Evolutionary conservation across 1,140 invertebrate genomes (phyloP).

Genomic region (Zaprionus taronus): DNA sequence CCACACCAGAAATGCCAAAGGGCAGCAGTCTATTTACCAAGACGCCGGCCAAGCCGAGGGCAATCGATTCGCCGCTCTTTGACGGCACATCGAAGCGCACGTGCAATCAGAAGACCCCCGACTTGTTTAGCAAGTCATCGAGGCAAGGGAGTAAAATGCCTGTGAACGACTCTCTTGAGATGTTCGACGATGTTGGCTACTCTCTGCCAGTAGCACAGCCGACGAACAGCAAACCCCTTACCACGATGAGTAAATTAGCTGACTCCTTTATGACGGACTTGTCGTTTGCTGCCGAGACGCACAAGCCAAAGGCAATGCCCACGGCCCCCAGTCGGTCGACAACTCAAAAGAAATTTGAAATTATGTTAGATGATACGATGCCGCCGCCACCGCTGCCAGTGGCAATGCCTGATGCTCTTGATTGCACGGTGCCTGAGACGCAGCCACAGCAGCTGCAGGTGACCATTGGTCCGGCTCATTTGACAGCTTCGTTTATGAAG

Average conservation of each 20-base stretch:
- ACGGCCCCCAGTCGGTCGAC: background rate
- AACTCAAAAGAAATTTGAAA: slow-evolving; percentile 49
- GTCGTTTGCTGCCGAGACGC: slow-evolving; percentile 70
- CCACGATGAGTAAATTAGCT: slow-evolving; percentile 27
- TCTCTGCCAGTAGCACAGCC: background rate
- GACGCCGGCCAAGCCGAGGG: slow-evolving; percentile 54
- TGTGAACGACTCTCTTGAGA: slow-evolving; percentile 26
- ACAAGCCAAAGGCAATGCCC: background rate
- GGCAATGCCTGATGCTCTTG: slow-evolving; percentile 8
- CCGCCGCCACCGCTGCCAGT: slow-evolving; percentile 13
- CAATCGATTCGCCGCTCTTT: slow-evolving; percentile 38
- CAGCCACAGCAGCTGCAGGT: slow-evolving; percentile 27
- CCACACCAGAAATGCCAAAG: slow-evolving; percentile 27
- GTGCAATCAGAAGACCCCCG: slow-evolving; percentile 58
- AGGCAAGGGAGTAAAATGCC: background rate
- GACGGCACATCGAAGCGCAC: slow-evolving; percentile 38
- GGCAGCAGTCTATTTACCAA: slow-evolving; percentile 66
- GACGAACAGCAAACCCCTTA: background rate
- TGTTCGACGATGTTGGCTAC: slow-evolving; percentile 33
- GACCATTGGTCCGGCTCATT: slow-evolving; percentile 24
- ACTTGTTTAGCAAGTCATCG: slow-evolving; percentile 33
- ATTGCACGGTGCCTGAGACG: slow-evolving; percentile 51
- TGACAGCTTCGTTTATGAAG: slow-evolving; percentile 48
- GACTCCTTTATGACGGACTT: slow-evolving; percentile 70
- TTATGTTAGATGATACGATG: slow-evolving; percentile 62